Evolutionary conservation across 1,140 invertebrate genomes (phyloP).

Genomic region (Drosophila mauritiana): DNA sequence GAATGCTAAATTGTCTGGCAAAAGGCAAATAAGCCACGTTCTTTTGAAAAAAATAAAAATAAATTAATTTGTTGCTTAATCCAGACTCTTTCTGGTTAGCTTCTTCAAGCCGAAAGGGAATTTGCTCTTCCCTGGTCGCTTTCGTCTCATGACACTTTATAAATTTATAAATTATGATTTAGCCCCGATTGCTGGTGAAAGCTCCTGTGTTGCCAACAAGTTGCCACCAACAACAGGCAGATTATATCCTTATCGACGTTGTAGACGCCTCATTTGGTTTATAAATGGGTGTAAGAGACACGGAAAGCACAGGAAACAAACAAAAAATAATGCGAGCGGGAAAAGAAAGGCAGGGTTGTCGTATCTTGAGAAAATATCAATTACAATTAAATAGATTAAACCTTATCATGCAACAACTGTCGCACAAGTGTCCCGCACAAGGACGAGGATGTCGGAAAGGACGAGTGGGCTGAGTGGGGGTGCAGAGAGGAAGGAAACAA

Average conservation of each 20-base stretch:
- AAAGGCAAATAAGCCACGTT: not conserved
- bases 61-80: conserved; percentile 12
- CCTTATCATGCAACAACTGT: conserved; percentile 82
- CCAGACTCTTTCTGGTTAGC: conserved; percentile 1
- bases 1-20: not conserved
- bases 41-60: too few relatives aligned
- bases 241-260: conserved; percentile 9
- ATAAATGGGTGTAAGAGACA: conserved; percentile 60
- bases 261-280: conserved; percentile 70
- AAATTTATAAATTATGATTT: conserved; percentile 56
- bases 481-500: conserved; percentile 46
- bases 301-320: not conserved
- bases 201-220: conserved; percentile 50
- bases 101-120: not conserved
- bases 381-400: conserved; percentile 83
- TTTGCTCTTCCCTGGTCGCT: conserved; percentile 16
- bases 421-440: conserved; percentile 76
- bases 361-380: conserved; percentile 81
- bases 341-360: conserved; percentile 44
- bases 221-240: conserved; percentile 28
- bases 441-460: conserved; percentile 44
- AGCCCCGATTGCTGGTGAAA: conserved; percentile 30
- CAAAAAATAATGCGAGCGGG: conserved; percentile 16
- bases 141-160: conserved; percentile 42
- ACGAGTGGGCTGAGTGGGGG: not conserved